Evolutionary conservation across 2,888 invertebrate species (phyloP).

Genomic region (Stenodema calcarata): DNA sequence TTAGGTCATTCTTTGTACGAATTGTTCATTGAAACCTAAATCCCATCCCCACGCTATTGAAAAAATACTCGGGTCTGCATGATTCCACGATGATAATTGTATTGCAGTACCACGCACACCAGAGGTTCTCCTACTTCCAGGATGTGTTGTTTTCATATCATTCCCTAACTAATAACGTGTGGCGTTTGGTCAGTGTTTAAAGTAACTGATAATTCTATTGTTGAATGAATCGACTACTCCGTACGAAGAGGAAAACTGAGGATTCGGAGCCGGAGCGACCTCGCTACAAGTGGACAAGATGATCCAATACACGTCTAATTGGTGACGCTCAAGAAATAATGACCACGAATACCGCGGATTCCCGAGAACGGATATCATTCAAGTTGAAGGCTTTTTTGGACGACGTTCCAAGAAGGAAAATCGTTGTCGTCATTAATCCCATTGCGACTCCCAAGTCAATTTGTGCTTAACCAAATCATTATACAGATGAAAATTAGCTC

Average conservation of each 20-base stretch:
- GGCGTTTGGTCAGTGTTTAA: background rate
- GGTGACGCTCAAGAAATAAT: no score
- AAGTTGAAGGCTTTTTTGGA: no score
- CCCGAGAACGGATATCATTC: no score
- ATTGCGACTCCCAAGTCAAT: no score
- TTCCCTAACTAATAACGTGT: background rate
- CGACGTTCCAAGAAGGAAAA: no score
- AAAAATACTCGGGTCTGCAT: background rate
- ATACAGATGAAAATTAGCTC: no score
- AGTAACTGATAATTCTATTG: background rate
- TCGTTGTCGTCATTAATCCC: no score
- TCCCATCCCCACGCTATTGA: background rate
- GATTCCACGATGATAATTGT: background rate
- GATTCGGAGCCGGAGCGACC: background rate
- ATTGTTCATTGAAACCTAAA: background rate
- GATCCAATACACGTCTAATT: background rate
- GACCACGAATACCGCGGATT: no score
- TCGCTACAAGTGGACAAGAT: background rate
- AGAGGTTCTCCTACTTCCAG: background rate
- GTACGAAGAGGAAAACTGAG: background rate
- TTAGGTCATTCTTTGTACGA: no score
- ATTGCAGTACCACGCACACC: background rate
- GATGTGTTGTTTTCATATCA: background rate
- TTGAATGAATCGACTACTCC: background rate
- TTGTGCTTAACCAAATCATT: no score